These are phyloP conservation scores for Andrena marginata DNA, from an alignment of 2,888 invertebrate genomes.

Conservation along the genomic window DNA sequence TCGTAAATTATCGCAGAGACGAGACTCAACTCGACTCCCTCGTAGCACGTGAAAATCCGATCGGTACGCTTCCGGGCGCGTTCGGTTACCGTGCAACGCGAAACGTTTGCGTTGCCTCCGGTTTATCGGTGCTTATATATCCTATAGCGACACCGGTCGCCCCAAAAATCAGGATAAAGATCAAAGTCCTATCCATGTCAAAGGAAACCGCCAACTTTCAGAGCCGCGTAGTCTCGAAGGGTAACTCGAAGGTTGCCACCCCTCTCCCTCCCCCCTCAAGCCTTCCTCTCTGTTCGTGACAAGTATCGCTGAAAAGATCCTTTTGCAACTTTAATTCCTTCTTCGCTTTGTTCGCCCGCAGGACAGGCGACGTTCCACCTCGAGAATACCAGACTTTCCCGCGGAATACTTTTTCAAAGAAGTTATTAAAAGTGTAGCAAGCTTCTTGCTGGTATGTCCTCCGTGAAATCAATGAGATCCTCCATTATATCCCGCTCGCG, in stretches of 20 bases:
- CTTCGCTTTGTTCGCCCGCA: not conserved
- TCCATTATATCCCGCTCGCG: not conserved
- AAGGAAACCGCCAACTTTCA: not conserved
- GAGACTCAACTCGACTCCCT: no score
- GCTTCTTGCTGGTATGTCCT: not conserved
- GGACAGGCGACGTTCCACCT: not conserved
- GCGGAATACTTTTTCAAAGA: slow-evolving; percentile 16
- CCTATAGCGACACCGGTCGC: not conserved
- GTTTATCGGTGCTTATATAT: no score
- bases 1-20: no score
- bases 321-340: slow-evolving; percentile 25
- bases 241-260: not conserved
- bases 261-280: no score
- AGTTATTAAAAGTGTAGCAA: slow-evolving; percentile 38
- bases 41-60: no score
- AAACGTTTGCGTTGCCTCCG: no score
- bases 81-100: no score
- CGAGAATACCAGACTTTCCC: not conserved
- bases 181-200: not conserved
- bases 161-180: not conserved
- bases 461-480: slow-evolving; percentile 16
- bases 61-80: no score
- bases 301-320: slow-evolving; percentile 8
- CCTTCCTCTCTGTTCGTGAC: not conserved
- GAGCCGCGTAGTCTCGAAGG: not conserved